Evolutionary conservation across 2,888 invertebrate genomes (phyloP), one percentile per base, ranked within the genome.

Genomic region (Lithophane ornitopus): DNA sequence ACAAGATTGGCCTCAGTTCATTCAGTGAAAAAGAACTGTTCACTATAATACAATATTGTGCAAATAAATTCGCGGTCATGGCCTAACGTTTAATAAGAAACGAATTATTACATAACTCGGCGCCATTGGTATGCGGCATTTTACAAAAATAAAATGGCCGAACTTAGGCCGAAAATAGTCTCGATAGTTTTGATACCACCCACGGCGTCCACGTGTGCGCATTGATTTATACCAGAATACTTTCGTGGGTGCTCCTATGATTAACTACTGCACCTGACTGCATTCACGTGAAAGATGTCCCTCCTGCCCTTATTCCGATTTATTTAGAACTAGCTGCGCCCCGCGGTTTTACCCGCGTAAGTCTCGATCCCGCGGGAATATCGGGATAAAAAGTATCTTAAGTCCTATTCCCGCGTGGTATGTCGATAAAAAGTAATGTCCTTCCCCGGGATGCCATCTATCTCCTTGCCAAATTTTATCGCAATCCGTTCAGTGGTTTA

Each of bases 101-200:
- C 68, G 63, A 71, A 76, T 82, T 74, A 85, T 87, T 85, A 82
- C 82, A 85, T 86, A 85, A 80, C 74, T 76, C 66, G 76, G 19
- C 70, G 56, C 70, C 69, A 70, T 61, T 41, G 87, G 91, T 91
- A 91, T 91, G 91, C 85, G 89, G 83, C 61, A 79, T 85, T 81
- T 84, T 84, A 77, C 82, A 74, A 78, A 87, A 91, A 90, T 89
- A 89, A 91, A 87, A 82, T 81, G 66, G 80, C 58, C 79, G 81
- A 79, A 71, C 74, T 85, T 84, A 68, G n/a, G n/a, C n/a, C n/a
- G n/a, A 76, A 86, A 88, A 88, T 89, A 88, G 84, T 74, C 84
- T 73, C n/a, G 34, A 58, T 41, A 62, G 62, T 56, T 54, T 19
- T 34, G 19, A 81, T 83, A 16, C 39, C 44, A 76, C 71, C 68